Base-by-base conservation (phyloP, 2,113 vertebrate species). In the Pelvicachromis taeniatus region DNA sequence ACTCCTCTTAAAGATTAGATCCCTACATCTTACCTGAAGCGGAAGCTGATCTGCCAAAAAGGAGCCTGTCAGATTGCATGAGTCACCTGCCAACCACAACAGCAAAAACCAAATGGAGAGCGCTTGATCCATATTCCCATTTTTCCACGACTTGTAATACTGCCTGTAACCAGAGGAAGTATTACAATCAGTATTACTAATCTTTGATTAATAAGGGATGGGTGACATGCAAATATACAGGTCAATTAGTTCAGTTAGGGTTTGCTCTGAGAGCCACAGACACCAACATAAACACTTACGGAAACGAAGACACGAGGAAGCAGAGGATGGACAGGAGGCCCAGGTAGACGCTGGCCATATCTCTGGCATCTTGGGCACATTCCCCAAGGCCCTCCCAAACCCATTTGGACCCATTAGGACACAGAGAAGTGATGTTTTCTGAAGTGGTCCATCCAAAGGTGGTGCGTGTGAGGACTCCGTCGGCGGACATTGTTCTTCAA, bases 101-200 rank as follows among this genome's bases (percentile, higher is more conserved):
- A 99, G 89, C 59, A 99, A 94, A 91, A 99, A 99, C 96, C 98
- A 99, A 38, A 99, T 88, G 2, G 99, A 99, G 29, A 99, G 90
- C 1, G 98, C 98, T 11, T 91, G 95, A 95, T 99, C 97, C 98
- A 99, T 99, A 77, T 97, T 98, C 59, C 98, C 97, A 0, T 90
- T 96, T 87, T 93, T 97, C 84, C 97, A 99, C 5, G 98, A 98
- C 53, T 96, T 97, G 95, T 97, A 95, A 87, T 97, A 98, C 85
- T 99, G 98, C 63, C 99, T 99, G 94, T 9, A 78, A 50, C 29
- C 33, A 45, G 35, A 70, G 59, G 33, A 10, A 38, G 33, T 63
- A 63, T 63, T 38, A 63, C 10, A 38, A 63, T 63, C 6, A 63
- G 59, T 2, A 38, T 38, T 21, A 63, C 59, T 63, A 33, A 63